Evolutionary conservation across 1,140 invertebrate genomes (phyloP), one percentile per base, ranked within the genome.

Genomic region (Aculops lycopersici): DNA sequence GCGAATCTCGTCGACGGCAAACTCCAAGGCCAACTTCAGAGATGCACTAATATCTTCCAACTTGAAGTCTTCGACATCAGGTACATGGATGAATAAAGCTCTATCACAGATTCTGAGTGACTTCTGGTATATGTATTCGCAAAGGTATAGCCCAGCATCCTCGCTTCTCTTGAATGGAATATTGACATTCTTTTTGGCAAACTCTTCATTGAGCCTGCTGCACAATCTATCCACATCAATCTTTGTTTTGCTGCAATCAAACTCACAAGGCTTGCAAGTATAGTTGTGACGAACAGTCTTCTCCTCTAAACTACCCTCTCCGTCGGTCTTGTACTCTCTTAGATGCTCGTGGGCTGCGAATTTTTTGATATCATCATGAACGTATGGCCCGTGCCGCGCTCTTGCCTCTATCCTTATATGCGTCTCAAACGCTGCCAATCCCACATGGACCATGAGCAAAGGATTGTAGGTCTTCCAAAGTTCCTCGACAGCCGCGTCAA

Each of bases 11-110:
- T 45, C 20, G 2, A 45, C 12, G 15, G 37, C 15, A 1, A 20
- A 17, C 17, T 45, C 15, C 36, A 45, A 37, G 17, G 31, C 19
- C 2, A 45, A 14, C 19, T 42, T 19, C 2, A 45, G 3, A 18
- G 44, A 21, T 8, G n/a, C 20, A 2, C 18, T 4, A 3, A 45
- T 40, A n/a, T 45, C 42, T 31, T 45, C 40, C 5, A 41, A n/a
- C 2, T 17, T 5, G 2, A 17, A n/a, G n/a, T 38, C 16, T n/a
- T 4, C 18, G n/a, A 45, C 15, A 14, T 43, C 20, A 3, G 43
- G 43, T n/a, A 45, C 43, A 21, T 45, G 43, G 14, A 45, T 39
- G 21, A 45, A 45, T 17, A 43, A 14, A 17, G 43, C 37, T 31
- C 43, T 3, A 3, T 17, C n/a, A 20, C 36, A 15, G 8, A 31